phyloP scores from a whole-genome alignment of 1,140 invertebrate species.

The Dreissena rostriformis region DNA sequence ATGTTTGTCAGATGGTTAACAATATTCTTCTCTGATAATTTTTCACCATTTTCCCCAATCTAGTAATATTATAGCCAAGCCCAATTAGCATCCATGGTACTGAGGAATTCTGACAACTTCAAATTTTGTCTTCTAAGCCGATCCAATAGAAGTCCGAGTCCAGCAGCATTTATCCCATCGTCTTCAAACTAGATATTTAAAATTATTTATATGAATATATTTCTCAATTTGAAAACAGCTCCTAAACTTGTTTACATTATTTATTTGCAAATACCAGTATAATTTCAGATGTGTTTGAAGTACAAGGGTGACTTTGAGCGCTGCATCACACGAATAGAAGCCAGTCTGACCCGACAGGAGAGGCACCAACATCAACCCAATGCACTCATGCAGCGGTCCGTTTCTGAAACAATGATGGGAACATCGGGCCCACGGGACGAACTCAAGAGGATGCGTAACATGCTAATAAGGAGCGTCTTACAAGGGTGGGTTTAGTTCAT shows the following conservation, averaged over 20 bases:
- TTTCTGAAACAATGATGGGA: neutral
- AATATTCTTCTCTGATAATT: too few relatives aligned
- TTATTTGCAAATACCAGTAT: neutral
- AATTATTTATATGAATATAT: neutral
- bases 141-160: neutral
- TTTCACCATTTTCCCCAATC: too few relatives aligned
- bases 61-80: too few relatives aligned
- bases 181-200: neutral
- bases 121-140: neutral
- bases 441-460: neutral
- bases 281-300: neutral
- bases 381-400: neutral
- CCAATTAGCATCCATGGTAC: too few relatives aligned
- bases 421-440: neutral
- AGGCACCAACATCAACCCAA: neutral
- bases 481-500: neutral
- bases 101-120: too few relatives aligned
- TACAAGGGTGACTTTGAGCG: neutral
- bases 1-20: too few relatives aligned
- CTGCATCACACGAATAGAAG: neutral
- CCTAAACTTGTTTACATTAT: neutral
- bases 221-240: neutral
- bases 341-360: neutral
- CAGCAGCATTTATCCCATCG: neutral
- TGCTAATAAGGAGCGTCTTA: neutral